A percentile compares a stretch with the other conserved stretches of the same genome.
phyloP scores from a whole-genome alignment of 1,140 invertebrate species.

The Subanguina moxae region DNA sequence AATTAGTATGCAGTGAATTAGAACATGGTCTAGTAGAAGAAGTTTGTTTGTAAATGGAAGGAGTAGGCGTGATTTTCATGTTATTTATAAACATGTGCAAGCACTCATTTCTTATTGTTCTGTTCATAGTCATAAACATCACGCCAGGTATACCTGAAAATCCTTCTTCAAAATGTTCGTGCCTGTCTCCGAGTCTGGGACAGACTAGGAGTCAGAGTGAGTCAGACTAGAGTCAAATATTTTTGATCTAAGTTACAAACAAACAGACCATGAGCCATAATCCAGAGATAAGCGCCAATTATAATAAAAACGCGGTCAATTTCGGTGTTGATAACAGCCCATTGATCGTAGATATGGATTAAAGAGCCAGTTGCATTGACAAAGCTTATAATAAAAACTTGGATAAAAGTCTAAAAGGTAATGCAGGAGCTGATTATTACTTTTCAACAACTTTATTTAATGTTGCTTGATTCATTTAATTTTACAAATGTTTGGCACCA shows the following conservation, averaged over 20 bases:
- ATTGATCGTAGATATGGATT: conserved; percentile 32
- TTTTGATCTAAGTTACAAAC: not conserved
- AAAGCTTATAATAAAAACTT: conserved; percentile 29
- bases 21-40: no score
- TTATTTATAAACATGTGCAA: not conserved
- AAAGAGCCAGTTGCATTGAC: conserved; percentile 22
- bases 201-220: no score
- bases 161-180: no score
- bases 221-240: not conserved
- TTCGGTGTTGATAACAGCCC: conserved; percentile 22
- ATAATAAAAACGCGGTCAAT: conserved; percentile 12
- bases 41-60: no score
- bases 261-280: conserved; percentile 26
- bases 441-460: no score
- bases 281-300: conserved; percentile 20
- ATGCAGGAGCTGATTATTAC: no score
- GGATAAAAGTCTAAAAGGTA: conserved; percentile 23
- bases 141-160: not conserved
- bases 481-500: no score
- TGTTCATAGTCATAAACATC: not conserved
- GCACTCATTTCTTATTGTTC: not conserved
- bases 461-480: no score
- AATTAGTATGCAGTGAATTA: no score
- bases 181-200: no score
- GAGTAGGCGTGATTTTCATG: no score